Base-by-base conservation (phyloP, 2,113 vertebrate genomes). In the Monarcha castaneiventris region DNA sequence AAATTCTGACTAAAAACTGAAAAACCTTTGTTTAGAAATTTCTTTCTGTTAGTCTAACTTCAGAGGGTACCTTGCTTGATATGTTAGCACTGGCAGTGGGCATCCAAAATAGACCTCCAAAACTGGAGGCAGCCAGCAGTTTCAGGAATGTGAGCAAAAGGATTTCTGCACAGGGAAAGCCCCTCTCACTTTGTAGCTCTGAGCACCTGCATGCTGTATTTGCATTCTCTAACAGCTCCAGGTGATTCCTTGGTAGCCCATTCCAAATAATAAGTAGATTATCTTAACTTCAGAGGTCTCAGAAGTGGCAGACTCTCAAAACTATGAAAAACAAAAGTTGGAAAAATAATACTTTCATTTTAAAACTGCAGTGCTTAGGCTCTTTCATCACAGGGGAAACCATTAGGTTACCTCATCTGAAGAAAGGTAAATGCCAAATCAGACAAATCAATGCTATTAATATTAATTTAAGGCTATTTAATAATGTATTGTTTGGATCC, bases 381-480 rank as follows among this genome's bases (percentile, higher is more conserved):
- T 89, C 16, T 81, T 87, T 79, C 80, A 89, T 89, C 81, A 37
- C 17, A 66, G 55, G 71, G 37, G 33, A 81, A 84, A 61, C 12
- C 49, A 76, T 54, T 35, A 67, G 35, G 25, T 63, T 86, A 20
- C 41, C 52, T 86, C 61, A 88, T 55, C 21, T 51, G 43, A 33
- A 75, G 55, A 49, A 73, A 86, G 14, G 49, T 67, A 68, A 93
- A 80, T 87, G 69, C 25, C 61, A 85, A 56, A 92, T 69, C 49
- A 90, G 67, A 78, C 43, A 90, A 85, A 83, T 69, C 51, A 62
- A 62, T 59, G 43, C 21, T 63, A 92, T 90, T 74, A 93, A 90
- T 95, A 94, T 95, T 94, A 71, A 91, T 87, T 71, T 66, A 43
- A 66, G 87, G 7, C 35, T 72, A 33, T 69, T 95, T 87, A 90